phyloP scores from a whole-genome alignment of 1,140 invertebrate genomes.

The Drosophila watanabei region DNA sequence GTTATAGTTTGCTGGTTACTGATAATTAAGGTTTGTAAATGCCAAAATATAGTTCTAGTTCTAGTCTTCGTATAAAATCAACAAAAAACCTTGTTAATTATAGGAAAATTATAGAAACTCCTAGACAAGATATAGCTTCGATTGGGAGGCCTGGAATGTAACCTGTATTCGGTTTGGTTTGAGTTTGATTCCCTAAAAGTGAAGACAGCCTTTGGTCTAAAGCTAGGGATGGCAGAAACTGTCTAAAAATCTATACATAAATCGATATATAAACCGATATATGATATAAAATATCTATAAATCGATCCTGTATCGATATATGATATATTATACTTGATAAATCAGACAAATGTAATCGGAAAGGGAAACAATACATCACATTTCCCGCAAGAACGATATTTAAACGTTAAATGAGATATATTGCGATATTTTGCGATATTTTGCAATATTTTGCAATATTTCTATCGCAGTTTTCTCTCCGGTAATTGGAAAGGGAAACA shows the following conservation, averaged over 20 bases:
- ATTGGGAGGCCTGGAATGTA: not conserved
- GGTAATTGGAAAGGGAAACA: not conserved
- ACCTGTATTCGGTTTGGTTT: conserved; percentile 5
- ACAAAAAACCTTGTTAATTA: not conserved
- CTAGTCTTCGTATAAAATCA: not conserved
- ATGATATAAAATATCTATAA: too few species aligned
- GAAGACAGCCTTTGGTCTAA: not conserved
- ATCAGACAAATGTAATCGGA: not conserved
- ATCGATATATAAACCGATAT: not conserved
- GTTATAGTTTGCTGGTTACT: too few species aligned
- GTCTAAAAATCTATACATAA: not conserved
- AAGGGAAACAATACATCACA: not conserved
- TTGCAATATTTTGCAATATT: too few species aligned
- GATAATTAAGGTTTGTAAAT: too few species aligned
- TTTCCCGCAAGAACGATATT: not conserved
- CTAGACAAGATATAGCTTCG: not conserved
- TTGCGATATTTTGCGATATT: not conserved
- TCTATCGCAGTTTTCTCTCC: not conserved
- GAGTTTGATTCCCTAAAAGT: not conserved
- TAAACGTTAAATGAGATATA: not conserved
- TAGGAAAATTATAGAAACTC: not conserved
- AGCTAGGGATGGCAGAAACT: not conserved
- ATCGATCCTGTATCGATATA: not conserved
- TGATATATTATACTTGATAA: not conserved
- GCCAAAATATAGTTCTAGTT: not conserved